Conservation (phyloP, 2,797 vertebrate species). For the Clarias pachynema region DNA sequence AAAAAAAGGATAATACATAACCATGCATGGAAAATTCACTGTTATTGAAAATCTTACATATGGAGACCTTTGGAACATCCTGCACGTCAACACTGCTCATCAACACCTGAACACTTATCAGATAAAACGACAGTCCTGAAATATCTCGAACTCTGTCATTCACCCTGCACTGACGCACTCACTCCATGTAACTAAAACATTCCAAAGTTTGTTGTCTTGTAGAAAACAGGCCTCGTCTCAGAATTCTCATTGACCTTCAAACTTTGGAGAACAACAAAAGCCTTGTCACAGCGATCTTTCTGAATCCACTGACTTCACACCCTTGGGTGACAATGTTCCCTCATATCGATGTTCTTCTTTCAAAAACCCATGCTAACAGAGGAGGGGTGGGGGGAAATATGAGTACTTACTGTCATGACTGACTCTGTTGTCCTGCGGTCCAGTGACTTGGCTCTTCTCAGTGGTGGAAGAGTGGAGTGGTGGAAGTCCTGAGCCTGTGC, state of each 20-base stretch:
- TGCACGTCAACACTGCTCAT: neutral
- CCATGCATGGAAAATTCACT: too few relatives aligned
- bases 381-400: neutral
- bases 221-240: slow-evolving; percentile 44
- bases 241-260: slow-evolving; percentile 62
- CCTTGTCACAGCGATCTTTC: slow-evolving; percentile 61
- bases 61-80: too few relatives aligned
- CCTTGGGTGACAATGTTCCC: slow-evolving; percentile 50
- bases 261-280: slow-evolving; percentile 64
- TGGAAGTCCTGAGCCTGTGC: slow-evolving; percentile 69
- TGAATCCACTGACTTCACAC: slow-evolving; percentile 50
- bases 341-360: slow-evolving; percentile 25
- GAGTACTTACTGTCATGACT: slow-evolving; percentile 79
- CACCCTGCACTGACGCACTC: slow-evolving; percentile 8
- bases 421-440: slow-evolving; percentile 83
- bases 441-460: slow-evolving; percentile 82
- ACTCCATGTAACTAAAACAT: slow-evolving; percentile 35
- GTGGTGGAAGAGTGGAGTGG: slow-evolving; percentile 74
- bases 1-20: too few relatives aligned
- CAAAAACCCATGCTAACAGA: slow-evolving; percentile 9
- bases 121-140: slow-evolving; percentile 10
- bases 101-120: slow-evolving; percentile 3
- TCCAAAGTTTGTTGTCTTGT: slow-evolving; percentile 35
- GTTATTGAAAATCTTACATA: too few relatives aligned
- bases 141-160: slow-evolving; percentile 1